Evolutionary conservation across 2,797 vertebrate genomes (phyloP), one percentile per base, ranked within the genome.

Genomic region (Hoplostethus mediterraneus): DNA sequence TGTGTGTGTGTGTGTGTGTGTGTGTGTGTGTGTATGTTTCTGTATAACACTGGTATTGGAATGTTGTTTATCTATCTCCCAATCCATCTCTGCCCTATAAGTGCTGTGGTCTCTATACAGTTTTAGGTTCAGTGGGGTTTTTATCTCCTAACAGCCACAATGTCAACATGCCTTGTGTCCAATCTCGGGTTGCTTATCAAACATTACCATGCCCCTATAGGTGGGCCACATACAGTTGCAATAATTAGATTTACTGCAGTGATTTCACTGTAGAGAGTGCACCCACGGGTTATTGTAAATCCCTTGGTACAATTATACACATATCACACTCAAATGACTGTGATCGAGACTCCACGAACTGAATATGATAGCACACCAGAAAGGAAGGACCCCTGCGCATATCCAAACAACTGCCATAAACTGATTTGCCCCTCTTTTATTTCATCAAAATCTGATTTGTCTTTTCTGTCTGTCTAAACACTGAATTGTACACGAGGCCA

Each of bases 21-120:
- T 17, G 36, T 21, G 56, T 25, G 17, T 25, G 10, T 17, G 21
- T 17, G 8, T 51, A 16, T 59, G 56, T 53, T 14, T 63, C 21
- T 58, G 44, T 40, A 42, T 47, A 57, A 69, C 33, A 38, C 59
- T 52, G 61, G 74, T 17, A 38, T 45, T 52, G 61, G 74, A 76
- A 71, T 71, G 55, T 71, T 75, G 59, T 61, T 61, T 31, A 61
- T 69, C 14, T 49, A 28, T n/a, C 16, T 14, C 28, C 14, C 17
- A 30, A 56, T 47, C 55, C 54, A 30, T 63, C 38, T 51, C 54
- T 63, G 21, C 55, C 56, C 54, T 49, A 6, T 14, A 63, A n/a
- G 2, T 12, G 31, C 21, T 60, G 30, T 38, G 11, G 40, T 48
- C 21, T 48, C 21, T 47, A 25, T 33, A 11, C 53, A 49, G 21